Percentiles rank a stretch among this genome's conserved stretches.
phyloP scores from a whole-genome alignment of 1,140 invertebrate species.

The Drosophila kepulauana region DNA sequence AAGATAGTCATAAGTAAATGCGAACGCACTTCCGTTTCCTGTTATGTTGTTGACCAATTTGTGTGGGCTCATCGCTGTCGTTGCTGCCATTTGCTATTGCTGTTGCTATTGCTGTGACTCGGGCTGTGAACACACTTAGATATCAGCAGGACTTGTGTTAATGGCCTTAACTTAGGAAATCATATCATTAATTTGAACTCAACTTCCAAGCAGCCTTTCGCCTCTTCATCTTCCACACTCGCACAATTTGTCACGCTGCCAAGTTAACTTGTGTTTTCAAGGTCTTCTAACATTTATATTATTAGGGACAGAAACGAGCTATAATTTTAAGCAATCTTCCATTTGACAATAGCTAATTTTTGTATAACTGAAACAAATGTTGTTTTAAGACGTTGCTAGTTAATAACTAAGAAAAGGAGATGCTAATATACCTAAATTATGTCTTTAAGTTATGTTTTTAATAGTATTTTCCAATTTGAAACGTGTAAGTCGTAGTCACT shows the following conservation, averaged over 20 bases:
- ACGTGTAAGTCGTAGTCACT: too few relatives aligned
- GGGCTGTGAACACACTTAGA: neutral
- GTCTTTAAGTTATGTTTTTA: too few relatives aligned
- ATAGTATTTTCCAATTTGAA: too few relatives aligned
- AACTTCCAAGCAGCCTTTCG: neutral
- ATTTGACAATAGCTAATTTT: neutral
- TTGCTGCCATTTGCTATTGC: slow-evolving; percentile 2
- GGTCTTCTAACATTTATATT: slow-evolving; percentile 38
- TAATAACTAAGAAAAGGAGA: too few relatives aligned
- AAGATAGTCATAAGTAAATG: slow-evolving; percentile 36
- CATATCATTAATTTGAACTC: slow-evolving; percentile 79
- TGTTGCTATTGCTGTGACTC: neutral
- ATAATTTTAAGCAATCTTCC: neutral
- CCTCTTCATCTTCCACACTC: neutral
- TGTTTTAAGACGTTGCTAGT: too few relatives aligned
- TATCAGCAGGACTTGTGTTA: slow-evolving; percentile 47
- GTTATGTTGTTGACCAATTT: slow-evolving; percentile 53
- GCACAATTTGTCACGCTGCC: slow-evolving; percentile 23
- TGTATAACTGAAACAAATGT: neutral
- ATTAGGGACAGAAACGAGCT: slow-evolving; percentile 59
- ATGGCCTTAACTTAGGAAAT: slow-evolving; percentile 73
- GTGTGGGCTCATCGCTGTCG: slow-evolving; percentile 41
- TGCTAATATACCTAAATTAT: too few relatives aligned
- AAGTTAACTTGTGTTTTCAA: slow-evolving; percentile 21
- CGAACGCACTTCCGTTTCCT: slow-evolving; percentile 75